phyloP scores from a whole-genome alignment of 23 tunicate genomes.

The Trididemnum miniatum region DNA sequence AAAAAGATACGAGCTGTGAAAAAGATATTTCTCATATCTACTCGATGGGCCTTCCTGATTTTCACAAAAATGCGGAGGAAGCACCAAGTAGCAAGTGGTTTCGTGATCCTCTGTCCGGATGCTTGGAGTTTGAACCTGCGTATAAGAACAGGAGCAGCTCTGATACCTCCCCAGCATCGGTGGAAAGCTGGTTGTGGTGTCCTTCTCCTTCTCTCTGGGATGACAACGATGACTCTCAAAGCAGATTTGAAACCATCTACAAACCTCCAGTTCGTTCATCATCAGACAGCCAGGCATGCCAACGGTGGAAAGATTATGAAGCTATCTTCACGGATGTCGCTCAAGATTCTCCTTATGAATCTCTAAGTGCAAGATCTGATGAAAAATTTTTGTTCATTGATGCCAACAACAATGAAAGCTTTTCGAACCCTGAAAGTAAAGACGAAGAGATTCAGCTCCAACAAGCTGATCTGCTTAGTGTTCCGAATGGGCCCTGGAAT shows the following conservation, averaged over 20 bases:
- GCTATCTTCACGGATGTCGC: constrained; percentile 69
- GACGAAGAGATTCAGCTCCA: neutral
- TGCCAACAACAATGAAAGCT: neutral
- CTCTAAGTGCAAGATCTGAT: neutral
- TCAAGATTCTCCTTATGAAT: neutral
- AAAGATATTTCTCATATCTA: constrained; percentile 28
- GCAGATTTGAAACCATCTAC: constrained; percentile 83
- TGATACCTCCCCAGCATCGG: constrained; percentile 35
- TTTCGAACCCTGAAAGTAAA: neutral
- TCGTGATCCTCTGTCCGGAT: constrained; percentile 85
- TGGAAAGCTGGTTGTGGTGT: constrained; percentile 89
- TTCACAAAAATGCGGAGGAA: neutral
- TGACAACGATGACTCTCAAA: constrained; percentile 36
- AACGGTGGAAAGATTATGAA: constrained; percentile 70
- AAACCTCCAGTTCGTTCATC: constrained; percentile 22
- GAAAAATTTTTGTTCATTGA: neutral
- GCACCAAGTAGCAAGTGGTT: constrained; percentile 69
- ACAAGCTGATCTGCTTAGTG: neutral
- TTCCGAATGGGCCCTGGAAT: neutral
- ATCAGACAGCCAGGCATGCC: constrained; percentile 29
- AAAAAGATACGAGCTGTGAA: neutral
- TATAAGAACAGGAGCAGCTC: constrained; percentile 29
- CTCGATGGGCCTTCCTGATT: constrained; percentile 20
- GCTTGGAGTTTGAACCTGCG: constrained; percentile 76
- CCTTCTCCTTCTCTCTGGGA: constrained; percentile 91